These are phyloP conservation scores for Spilarctia lutea DNA, from an alignment of 2,888 invertebrate species.

Conservation along the genomic window DNA sequence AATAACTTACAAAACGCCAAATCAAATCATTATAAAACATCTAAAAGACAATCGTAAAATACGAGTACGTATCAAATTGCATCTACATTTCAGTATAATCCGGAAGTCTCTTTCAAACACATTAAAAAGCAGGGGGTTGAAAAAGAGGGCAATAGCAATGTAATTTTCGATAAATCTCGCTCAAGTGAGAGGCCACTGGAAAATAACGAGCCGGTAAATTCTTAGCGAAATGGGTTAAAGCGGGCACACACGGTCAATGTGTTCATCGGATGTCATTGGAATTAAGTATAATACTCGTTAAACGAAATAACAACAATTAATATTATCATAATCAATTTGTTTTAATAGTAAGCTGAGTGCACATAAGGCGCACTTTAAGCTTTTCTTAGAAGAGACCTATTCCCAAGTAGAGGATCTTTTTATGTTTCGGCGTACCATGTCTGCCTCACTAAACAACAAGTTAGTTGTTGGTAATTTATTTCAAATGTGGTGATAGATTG, in stretches of 20 bases:
- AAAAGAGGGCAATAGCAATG: conserved; percentile 27
- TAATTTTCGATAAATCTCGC: conserved; percentile 40
- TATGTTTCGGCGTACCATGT: too few species aligned
- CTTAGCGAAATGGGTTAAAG: conserved; percentile 39
- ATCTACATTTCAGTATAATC: background rate
- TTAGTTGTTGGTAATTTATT: too few species aligned
- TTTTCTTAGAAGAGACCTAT: too few species aligned
- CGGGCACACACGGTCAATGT: conserved; percentile 32
- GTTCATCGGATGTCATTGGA: conserved; percentile 6
- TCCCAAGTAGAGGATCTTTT: too few species aligned
- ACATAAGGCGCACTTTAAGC: too few species aligned
- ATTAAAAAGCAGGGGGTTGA: background rate
- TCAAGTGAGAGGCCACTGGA: conserved; percentile 47
- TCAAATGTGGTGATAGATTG: too few species aligned
- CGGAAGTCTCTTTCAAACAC: background rate
- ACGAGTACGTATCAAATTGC: background rate
- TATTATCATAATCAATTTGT: too few species aligned
- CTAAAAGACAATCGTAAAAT: background rate
- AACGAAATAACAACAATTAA: too few species aligned
- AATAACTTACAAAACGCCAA: background rate
- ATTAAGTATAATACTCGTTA: background rate
- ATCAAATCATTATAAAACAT: background rate
- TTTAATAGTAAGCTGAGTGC: too few species aligned
- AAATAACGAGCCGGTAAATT: conserved; percentile 53
- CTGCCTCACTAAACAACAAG: too few species aligned